Evolutionary conservation across 2,888 invertebrate genomes (phyloP).

Genomic region (Dryococelus australis): DNA sequence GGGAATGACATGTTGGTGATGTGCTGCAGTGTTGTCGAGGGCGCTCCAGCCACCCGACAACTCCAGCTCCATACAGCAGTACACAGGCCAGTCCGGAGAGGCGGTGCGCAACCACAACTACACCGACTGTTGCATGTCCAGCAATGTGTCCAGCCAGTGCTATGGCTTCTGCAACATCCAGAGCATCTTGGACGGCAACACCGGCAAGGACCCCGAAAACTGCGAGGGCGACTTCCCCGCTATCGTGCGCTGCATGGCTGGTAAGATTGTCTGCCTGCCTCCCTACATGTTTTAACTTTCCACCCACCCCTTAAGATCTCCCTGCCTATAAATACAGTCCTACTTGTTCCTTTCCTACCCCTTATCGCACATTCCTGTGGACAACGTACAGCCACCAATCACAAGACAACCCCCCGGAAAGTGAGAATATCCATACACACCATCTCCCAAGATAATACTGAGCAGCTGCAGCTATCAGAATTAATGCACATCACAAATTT

Average conservation of each 20-base stretch:
- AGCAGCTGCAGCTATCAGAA: too few relatives aligned
- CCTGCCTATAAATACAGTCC: too few relatives aligned
- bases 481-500: too few relatives aligned
- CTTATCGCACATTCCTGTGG: too few relatives aligned
- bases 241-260: conserved; percentile 70
- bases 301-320: too few relatives aligned
- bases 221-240: conserved; percentile 82
- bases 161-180: conserved; percentile 85
- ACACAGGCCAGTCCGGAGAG: conserved; percentile 41
- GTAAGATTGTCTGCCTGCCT: conserved; percentile 50
- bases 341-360: too few relatives aligned
- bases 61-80: conserved; percentile 57
- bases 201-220: conserved; percentile 80
- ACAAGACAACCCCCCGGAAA: too few relatives aligned
- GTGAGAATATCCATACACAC: too few relatives aligned
- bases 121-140: conserved; percentile 77
- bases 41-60: conserved; percentile 68
- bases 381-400: too few relatives aligned
- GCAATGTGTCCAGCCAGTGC: conserved; percentile 75
- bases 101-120: conserved; percentile 71
- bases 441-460: too few relatives aligned
- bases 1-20: conserved; percentile 1
- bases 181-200: conserved; percentile 75
- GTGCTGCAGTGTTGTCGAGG: conserved; percentile 67
- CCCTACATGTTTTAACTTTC: background rate